Evolutionary conservation across 2,888 invertebrate species (phyloP), one percentile per base, ranked within the genome.

Genomic region (Steromphala cineraria): DNA sequence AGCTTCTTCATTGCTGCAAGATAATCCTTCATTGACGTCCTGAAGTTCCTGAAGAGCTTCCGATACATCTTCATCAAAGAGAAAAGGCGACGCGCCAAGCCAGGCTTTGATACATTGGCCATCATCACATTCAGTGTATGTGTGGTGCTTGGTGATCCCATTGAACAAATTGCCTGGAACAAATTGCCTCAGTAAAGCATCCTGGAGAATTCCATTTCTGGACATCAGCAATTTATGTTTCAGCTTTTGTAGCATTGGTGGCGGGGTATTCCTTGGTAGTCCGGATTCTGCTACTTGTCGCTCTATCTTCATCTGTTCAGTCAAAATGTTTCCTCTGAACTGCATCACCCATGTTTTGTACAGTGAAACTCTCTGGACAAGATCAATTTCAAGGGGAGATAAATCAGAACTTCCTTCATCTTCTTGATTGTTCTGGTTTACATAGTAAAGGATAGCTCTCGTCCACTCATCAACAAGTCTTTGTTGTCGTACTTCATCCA

Each of bases 81-180:
- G 46, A 46, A 46, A 46, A 1, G 46, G 46, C 13, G 36, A 53
- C 1, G 62, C 40, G 0, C 76, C 77, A 5, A 77, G 21, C 77
- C 77, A 77, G 3, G 77, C 77, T n/a, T 62, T 36, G 40, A 77
- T 62, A 77, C 56, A 77, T 24, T 56, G 56, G 0, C 10, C 24
- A 21, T 40, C 56, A 10, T 21, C 36, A 4, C 10, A 21, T n/a
- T 55, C 36, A 10, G 36, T 55, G 5, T 55, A 21, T 10, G 0
- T 56, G 21, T 21, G 17, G 8, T 31, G 56, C 3, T 56, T 19
- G 36, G 56, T 77, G 56, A 77, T 77, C 36, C 56, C 77, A 17
- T 19, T 40, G 40, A 36, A 77, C 13, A 55, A 8, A 0, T n/a
- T 24, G 56, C 7, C 36, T 13, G 15, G 13, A 24, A 77, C 24